Percentiles rank a stretch among this genome's conserved stretches.
phyloP scores from a whole-genome alignment of 2,888 invertebrate genomes.

The Tenthredo notha region DNA sequence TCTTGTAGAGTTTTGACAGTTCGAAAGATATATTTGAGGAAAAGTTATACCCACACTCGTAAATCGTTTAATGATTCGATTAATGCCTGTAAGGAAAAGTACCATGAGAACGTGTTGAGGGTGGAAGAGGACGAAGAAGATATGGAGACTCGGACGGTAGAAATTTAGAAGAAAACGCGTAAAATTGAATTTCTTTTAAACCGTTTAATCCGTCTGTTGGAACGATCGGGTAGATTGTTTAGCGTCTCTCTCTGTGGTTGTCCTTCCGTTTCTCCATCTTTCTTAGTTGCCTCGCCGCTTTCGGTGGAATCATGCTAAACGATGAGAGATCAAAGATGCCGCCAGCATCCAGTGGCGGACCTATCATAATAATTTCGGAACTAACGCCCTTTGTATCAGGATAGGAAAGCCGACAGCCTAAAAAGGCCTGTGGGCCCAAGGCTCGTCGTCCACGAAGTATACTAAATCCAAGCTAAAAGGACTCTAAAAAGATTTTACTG shows the following conservation, averaged over 20 bases:
- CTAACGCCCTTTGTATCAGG: conserved; percentile 78
- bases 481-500: conserved; percentile 74
- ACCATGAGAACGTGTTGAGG: neutral
- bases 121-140: neutral
- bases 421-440: conserved; percentile 57
- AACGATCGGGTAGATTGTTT: conserved; percentile 67
- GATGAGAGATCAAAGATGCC: conserved; percentile 76
- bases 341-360: conserved; percentile 77
- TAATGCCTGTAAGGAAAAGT: neutral
- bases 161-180: conserved; percentile 37
- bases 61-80: neutral
- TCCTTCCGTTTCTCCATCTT: conserved; percentile 52
- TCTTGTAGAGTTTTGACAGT: conserved; percentile 14
- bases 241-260: conserved; percentile 59
- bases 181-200: conserved; percentile 50
- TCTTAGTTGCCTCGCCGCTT: conserved; percentile 58
- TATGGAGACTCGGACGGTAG: neutral
- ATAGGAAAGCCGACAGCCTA: conserved; percentile 74
- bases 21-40: neutral
- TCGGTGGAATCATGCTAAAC: conserved; percentile 77
- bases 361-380: conserved; percentile 78
- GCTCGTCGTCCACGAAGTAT: conserved; percentile 62
- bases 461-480: conserved; percentile 73
- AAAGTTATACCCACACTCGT: neutral
- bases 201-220: conserved; percentile 47